Evolutionary conservation across 2,888 invertebrate genomes (phyloP).

Genomic region (Sycophila texana): DNA sequence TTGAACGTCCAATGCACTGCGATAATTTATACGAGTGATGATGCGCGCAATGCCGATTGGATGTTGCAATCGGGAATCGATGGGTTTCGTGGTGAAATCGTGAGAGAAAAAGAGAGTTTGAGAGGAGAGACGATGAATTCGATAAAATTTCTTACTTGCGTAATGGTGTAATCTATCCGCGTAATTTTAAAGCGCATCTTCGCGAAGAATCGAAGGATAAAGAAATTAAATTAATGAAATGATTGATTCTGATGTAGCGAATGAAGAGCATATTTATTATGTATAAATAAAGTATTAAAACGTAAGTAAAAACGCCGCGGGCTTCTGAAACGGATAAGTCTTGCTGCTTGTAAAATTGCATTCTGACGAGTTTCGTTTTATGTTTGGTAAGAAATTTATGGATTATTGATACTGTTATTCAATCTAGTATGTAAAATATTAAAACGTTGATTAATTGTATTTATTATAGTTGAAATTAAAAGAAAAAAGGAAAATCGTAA

Average conservation of each 20-base stretch:
- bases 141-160: conserved; percentile 27
- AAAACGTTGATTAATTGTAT: conserved; percentile 54
- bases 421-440: conserved; percentile 52
- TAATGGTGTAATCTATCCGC: conserved; percentile 28
- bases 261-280: conserved; percentile 47
- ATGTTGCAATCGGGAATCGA: conserved; percentile 4
- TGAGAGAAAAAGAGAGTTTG: not conserved
- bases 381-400: conserved; percentile 48
- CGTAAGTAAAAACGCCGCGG: conserved; percentile 29
- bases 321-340: conserved; percentile 30
- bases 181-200: conserved; percentile 10
- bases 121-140: conserved; percentile 24
- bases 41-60: not conserved
- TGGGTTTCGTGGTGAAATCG: conserved; percentile 1
- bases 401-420: conserved; percentile 51
- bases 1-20: not conserved
- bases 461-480: conserved; percentile 33
- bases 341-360: conserved; percentile 55
- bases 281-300: conserved; percentile 53
- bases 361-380: conserved; percentile 49
- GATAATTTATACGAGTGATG: too few species aligned
- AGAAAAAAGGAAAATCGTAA: conserved; percentile 27
- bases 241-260: conserved; percentile 29
- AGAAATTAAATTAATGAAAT: conserved; percentile 22
- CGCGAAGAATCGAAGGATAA: conserved; percentile 26